A percentile compares a stretch with the other conserved stretches of the same genome.
Conservation (phyloP, 2,113 vertebrate genomes). For the Oxyura jamaicensis region DNA sequence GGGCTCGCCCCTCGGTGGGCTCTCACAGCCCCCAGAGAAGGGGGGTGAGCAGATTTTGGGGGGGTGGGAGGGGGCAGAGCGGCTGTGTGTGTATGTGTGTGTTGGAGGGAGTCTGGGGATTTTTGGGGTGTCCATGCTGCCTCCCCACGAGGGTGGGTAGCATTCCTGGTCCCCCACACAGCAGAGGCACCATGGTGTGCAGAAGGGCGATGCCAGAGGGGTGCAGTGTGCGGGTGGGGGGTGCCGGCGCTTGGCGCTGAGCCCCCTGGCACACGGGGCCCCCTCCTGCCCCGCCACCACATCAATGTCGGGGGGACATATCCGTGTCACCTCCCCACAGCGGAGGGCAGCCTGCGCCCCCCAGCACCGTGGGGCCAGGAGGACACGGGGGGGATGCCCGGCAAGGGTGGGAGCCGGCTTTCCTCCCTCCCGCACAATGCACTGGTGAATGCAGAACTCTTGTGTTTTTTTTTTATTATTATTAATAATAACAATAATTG, state of each 20-base stretch:
- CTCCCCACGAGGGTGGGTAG: neutral
- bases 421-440: constrained; percentile 21
- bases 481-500: constrained; percentile 21
- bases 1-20: neutral
- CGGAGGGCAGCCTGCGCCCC: neutral
- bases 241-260: neutral
- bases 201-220: neutral
- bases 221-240: neutral
- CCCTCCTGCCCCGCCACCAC: neutral
- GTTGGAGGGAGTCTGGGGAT: neutral
- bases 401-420: constrained; percentile 19
- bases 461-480: constrained; percentile 33
- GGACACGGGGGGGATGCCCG: neutral
- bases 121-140: neutral
- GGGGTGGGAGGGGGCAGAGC: neutral
- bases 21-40: fast-evolving
- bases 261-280: fast-evolving
- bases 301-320: neutral
- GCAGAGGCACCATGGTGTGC: neutral
- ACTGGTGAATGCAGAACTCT: constrained; percentile 52
- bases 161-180: neutral
- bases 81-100: neutral
- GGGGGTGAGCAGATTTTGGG: neutral
- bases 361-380: neutral
- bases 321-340: neutral